A percentile compares a stretch with the other conserved stretches of the same genome.
Evolutionary conservation across 2,888 invertebrate species (phyloP).

Genomic region (Sphaerophoria taeniata): DNA sequence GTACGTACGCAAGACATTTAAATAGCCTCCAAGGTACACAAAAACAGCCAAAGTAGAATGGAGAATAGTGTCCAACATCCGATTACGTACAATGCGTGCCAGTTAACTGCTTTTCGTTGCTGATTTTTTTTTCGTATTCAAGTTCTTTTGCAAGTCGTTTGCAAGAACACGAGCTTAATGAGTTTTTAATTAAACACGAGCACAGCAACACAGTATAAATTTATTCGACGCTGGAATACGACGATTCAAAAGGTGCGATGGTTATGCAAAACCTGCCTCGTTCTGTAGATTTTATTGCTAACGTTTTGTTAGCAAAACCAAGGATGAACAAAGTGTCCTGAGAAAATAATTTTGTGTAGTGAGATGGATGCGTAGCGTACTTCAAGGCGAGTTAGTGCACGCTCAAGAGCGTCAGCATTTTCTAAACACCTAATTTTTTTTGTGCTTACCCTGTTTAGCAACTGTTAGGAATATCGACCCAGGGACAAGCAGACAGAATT

Average conservation of each 20-base stretch:
- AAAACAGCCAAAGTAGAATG: not conserved
- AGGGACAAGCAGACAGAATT: too few species aligned
- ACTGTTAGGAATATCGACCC: too few species aligned
- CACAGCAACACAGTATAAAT: conserved; percentile 40
- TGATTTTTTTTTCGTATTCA: not conserved
- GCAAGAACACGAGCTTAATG: conserved; percentile 60
- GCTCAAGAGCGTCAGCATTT: conserved; percentile 49
- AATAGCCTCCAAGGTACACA: not conserved
- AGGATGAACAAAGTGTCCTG: conserved; percentile 58
- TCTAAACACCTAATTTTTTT: conserved; percentile 9
- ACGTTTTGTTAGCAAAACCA: conserved; percentile 49
- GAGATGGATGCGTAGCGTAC: conserved; percentile 10
- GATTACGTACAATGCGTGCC: conserved; percentile 62
- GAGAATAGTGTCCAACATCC: not conserved
- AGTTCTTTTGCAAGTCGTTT: not conserved
- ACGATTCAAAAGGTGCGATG: conserved; percentile 4
- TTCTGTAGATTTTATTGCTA: not conserved
- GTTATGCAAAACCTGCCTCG: conserved; percentile 47
- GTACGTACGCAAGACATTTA: conserved; percentile 45
- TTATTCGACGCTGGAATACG: not conserved
- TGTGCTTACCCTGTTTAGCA: not conserved
- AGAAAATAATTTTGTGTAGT: conserved; percentile 56
- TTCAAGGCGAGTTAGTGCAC: conserved; percentile 48
- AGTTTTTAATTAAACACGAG: conserved; percentile 73
- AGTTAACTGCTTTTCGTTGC: conserved; percentile 35